A percentile compares a stretch with the other conserved stretches of the same genome.
Evolutionary conservation across 2,888 invertebrate genomes (phyloP).

Genomic region (Synanthedon vespiformis): DNA sequence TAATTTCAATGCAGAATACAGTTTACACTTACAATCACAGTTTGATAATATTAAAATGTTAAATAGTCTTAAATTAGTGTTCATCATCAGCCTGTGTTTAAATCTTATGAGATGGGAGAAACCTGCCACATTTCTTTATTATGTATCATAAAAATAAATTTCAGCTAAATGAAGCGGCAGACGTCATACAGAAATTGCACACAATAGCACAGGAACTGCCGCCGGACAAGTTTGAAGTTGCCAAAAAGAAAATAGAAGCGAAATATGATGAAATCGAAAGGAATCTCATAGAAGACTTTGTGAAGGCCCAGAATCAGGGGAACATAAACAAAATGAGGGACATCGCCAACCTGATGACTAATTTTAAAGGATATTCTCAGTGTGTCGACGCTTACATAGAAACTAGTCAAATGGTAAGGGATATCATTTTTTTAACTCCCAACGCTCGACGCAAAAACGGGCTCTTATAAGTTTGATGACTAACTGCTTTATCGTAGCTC

Average conservation of each 20-base stretch:
- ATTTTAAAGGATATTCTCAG: slow-evolving; percentile 96
- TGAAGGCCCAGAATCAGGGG: slow-evolving; percentile 85
- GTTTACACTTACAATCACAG: no score
- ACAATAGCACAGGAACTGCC: slow-evolving; percentile 96
- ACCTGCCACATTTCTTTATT: neutral
- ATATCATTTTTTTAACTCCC: no score
- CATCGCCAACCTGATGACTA: slow-evolving; percentile 89
- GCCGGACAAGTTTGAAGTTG: slow-evolving; percentile 85
- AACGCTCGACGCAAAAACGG: no score
- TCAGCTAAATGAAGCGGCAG: slow-evolving; percentile 93
- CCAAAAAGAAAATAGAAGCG: slow-evolving; percentile 85
- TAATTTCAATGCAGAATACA: no score
- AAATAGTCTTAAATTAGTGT: neutral
- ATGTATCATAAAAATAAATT: slow-evolving; percentile 8
- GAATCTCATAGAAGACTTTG: slow-evolving; percentile 94
- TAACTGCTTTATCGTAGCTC: no score
- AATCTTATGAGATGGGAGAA: no score
- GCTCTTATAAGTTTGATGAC: no score
- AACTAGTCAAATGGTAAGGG: slow-evolving; percentile 88
- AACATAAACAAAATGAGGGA: slow-evolving; percentile 92
- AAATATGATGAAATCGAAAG: slow-evolving; percentile 93
- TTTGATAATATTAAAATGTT: neutral
- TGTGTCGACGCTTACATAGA: slow-evolving; percentile 98
- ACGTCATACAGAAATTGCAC: slow-evolving; percentile 96
- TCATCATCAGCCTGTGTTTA: no score